Evolutionary conservation across 2,888 invertebrate genomes (phyloP).

Genomic region (Drosophila mettleri): DNA sequence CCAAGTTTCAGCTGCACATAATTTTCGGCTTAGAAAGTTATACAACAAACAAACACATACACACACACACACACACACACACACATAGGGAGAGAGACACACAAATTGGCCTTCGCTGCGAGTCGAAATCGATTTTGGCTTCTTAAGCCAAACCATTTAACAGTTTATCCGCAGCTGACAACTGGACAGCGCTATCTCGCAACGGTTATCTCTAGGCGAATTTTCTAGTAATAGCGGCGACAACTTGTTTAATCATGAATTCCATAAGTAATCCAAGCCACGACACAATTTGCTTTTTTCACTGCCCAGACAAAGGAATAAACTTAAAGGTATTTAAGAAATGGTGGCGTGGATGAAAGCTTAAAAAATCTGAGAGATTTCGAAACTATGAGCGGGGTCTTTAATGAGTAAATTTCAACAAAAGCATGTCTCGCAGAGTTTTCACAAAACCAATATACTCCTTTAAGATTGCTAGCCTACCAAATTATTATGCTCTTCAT

Average conservation of each 20-base stretch:
- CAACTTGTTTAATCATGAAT: constrained; percentile 78
- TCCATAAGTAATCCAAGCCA: constrained; percentile 63
- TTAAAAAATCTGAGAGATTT: too few species aligned
- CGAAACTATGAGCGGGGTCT: too few species aligned
- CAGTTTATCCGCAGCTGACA: constrained; percentile 68
- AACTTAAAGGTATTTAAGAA: too few species aligned
- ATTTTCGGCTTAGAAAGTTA: constrained; percentile 80
- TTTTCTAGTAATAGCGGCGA: constrained; percentile 56
- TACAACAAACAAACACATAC: constrained; percentile 21
- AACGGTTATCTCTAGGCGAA: constrained; percentile 35
- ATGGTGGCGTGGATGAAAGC: too few species aligned
- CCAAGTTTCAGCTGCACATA: constrained; percentile 64
- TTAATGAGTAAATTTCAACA: too few species aligned
- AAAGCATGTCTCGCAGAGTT: too few species aligned
- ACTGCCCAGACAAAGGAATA: constrained; percentile 8
- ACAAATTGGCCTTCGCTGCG: constrained; percentile 52
- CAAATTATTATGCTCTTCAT: too few species aligned
- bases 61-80: constrained; percentile 8
- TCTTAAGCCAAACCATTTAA: constrained; percentile 68
- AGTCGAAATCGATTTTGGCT: constrained; percentile 66
- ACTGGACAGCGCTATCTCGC: constrained; percentile 39
- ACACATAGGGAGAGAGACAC: constrained; percentile 11
- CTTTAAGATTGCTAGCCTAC: too few species aligned
- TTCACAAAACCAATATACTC: too few species aligned
- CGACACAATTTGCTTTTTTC: constrained; percentile 36